These are phyloP conservation scores for Pseudorectes ferrugineus DNA, from an alignment of 2,113 vertebrate genomes.

Conservation along the genomic window DNA sequence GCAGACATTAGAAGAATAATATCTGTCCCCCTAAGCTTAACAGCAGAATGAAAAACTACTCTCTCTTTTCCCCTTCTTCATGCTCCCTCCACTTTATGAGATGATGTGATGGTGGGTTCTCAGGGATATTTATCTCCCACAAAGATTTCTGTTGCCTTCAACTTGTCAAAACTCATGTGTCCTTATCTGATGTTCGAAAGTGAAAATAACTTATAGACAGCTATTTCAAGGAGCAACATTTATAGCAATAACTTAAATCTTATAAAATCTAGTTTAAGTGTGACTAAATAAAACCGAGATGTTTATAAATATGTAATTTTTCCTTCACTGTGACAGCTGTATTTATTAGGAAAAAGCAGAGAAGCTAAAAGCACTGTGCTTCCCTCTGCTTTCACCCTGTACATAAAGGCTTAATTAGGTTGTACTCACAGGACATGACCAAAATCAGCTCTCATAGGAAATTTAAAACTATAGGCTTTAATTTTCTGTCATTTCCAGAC, in stretches of 20 bases:
- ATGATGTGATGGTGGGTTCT: background rate
- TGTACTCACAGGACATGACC: background rate
- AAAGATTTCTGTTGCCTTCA: conserved; percentile 3
- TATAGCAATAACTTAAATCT: background rate
- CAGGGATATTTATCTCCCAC: background rate
- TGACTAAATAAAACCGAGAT: background rate
- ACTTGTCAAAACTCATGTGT: background rate
- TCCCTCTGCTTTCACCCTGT: background rate
- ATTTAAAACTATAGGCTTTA: background rate
- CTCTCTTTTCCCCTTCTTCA: background rate
- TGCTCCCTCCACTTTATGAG: background rate
- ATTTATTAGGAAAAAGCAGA: background rate
- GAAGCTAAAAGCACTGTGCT: background rate
- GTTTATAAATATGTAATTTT: background rate
- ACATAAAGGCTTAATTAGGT: background rate
- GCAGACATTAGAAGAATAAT: conserved; percentile 30
- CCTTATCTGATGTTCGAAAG: background rate
- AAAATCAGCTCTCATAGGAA: background rate
- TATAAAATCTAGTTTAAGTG: background rate
- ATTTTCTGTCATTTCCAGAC: background rate
- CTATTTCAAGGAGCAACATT: background rate
- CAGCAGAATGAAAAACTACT: conserved; percentile 37
- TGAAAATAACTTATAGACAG: background rate
- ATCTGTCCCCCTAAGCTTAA: conserved; percentile 42
- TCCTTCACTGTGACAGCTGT: background rate